phyloP scores from a whole-genome alignment of 2,113 vertebrate genomes.

The Cyprinodon tularosa region DNA sequence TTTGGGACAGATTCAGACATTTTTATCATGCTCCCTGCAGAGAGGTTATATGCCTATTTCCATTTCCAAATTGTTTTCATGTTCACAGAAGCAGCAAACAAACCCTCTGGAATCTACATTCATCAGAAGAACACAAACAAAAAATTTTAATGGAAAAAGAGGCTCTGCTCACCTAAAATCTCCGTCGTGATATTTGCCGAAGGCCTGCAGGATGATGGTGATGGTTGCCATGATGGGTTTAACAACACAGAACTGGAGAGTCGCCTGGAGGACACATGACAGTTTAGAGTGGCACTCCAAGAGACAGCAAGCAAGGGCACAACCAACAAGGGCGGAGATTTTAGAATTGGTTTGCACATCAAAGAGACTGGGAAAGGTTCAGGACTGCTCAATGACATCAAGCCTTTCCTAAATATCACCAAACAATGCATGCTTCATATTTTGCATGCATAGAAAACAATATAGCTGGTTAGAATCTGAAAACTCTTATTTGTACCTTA shows the following conservation, averaged over 20 bases:
- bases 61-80: constrained; percentile 33
- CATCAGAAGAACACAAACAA: constrained; percentile 13
- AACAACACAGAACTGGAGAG: constrained; percentile 96
- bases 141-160: constrained; percentile 30
- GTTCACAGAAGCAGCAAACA: constrained; percentile 35
- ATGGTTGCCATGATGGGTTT: constrained; percentile 93
- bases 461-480: too few relatives aligned
- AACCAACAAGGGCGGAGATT: constrained; percentile 4
- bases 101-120: constrained; percentile 36
- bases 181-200: constrained; percentile 93
- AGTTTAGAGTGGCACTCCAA: constrained; percentile 45
- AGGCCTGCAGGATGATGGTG: constrained; percentile 94
- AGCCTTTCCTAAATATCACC: background rate
- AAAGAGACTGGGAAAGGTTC: constrained; percentile 13
- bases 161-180: constrained; percentile 91
- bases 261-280: constrained; percentile 83
- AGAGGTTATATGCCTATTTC: constrained; percentile 41
- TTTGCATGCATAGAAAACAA: too few relatives aligned
- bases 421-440: background rate
- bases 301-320: constrained; percentile 32
- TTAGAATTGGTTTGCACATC: constrained; percentile 13
- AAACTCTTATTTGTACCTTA: too few relatives aligned
- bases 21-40: constrained; percentile 28
- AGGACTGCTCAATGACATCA: background rate
- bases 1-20: constrained; percentile 20